A percentile compares a stretch with the other conserved stretches of the same genome.
Conservation (phyloP, 2,113 vertebrate genomes). For the Eubucco bourcierii region DNA sequence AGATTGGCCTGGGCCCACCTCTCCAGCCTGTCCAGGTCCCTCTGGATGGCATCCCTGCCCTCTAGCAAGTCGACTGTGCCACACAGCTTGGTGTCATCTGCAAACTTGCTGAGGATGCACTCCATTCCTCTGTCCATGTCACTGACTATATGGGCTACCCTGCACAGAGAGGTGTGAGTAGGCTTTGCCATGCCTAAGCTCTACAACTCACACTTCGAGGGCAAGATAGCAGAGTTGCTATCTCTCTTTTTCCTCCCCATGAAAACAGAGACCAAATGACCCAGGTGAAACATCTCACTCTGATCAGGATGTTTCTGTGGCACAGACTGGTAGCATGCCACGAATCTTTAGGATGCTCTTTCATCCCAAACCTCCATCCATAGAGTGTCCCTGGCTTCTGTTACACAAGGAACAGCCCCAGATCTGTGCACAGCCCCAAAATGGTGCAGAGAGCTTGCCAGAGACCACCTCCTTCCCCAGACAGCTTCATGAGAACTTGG, state of each 20-base stretch:
- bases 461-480: background rate
- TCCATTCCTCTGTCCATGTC: too few relatives aligned
- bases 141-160: too few relatives aligned
- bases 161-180: background rate
- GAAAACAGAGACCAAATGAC: background rate
- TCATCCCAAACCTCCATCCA: background rate
- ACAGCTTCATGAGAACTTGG: background rate
- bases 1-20: too few relatives aligned
- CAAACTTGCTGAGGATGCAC: too few relatives aligned
- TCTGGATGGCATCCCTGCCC: too few relatives aligned
- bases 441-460: background rate
- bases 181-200: background rate
- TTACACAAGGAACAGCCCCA: rapidly evolving
- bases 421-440: background rate
- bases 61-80: too few relatives aligned
- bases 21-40: too few relatives aligned
- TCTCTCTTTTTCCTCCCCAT: background rate
- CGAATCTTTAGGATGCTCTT: background rate
- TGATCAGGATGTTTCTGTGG: background rate
- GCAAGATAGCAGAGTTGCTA: background rate
- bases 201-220: background rate
- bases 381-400: background rate
- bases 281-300: background rate
- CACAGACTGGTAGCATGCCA: background rate
- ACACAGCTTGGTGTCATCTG: too few relatives aligned